Base-by-base conservation (phyloP, 1,140 invertebrate species). In the Bilobella aurantiaca region DNA sequence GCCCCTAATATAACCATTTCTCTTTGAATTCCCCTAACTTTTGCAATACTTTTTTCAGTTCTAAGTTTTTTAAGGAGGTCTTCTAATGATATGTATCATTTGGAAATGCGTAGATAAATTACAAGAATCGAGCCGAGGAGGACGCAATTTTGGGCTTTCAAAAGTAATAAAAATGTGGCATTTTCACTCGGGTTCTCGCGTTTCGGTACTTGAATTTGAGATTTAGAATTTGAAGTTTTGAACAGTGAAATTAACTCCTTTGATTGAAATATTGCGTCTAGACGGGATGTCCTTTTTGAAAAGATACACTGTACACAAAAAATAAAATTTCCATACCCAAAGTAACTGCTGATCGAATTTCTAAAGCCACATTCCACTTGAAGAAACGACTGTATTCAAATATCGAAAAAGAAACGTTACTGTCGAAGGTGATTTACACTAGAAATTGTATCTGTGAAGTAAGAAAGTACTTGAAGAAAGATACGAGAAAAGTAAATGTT, bases 211-310 rank as follows among this genome's bases (percentile, higher is more conserved):
- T 42, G 18, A 42, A 42, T 18, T 42, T 42, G 34, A 12, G 34
- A 18, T 42, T 42, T 42, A 42, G 34, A 18, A n/a, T n/a, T n/a
- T n/a, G 34, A 42, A 42, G 34, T 12, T 42, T 18, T 23, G 25
- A 18, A 14, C 3, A 5, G 49, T 12, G 5, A 12, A 16, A 53
- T 23, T 53, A 53, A 53, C 12, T 53, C 23, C 14, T 53, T 53
- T 66, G 58, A 66, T 66, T 61, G 58, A 66, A 53, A 66, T 66
- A 66, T 66, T 58, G 64, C 37, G 64, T 66, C 64, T 66, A 66
- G 64, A 66, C 64, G 62, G 64, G 64, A 66, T 18, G 34, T 12
- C 34, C 18, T 18, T 12, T 12, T 12, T 12, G 34, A 42, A 42
- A 18, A 42, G 34, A 18, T 8, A 42, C 8, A 42, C 8, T 18